Conservation (phyloP, 1,140 invertebrate genomes). For the Rhynchophorus ferrugineus region DNA sequence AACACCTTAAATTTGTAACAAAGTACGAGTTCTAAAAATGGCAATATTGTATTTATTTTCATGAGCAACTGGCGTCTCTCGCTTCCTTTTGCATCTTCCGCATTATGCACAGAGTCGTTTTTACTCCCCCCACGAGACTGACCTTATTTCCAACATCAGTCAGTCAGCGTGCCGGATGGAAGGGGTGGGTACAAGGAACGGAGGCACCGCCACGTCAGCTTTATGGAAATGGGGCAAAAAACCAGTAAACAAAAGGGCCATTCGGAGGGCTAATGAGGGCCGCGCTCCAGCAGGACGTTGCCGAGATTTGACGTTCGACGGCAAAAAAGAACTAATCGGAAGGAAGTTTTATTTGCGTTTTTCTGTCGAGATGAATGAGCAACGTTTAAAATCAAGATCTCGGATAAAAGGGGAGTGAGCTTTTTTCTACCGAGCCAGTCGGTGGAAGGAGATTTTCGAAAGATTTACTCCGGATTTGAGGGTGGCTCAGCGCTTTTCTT, state of each 20-base stretch:
- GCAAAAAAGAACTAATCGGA: background rate
- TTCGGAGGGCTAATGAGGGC: slow-evolving; percentile 4
- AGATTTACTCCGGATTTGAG: too few relatives aligned
- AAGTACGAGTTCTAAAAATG: too few relatives aligned
- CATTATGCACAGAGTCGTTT: background rate
- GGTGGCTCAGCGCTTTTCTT: too few relatives aligned
- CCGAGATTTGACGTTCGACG: background rate
- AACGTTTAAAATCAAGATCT: background rate
- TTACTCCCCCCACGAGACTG: background rate
- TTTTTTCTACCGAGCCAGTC: too few relatives aligned
- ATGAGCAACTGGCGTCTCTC: too few relatives aligned
- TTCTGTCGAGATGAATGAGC: background rate
- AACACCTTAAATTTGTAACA: too few relatives aligned
- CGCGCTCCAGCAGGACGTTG: background rate
- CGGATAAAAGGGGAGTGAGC: background rate
- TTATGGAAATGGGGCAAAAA: slow-evolving; percentile 8
- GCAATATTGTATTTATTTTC: too few relatives aligned
- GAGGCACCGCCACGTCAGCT: background rate
- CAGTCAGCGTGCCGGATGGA: background rate
- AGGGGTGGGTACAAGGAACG: background rate
- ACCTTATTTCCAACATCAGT: background rate
- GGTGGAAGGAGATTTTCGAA: too few relatives aligned
- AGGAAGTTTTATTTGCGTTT: background rate
- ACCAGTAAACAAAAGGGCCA: slow-evolving; percentile 6
- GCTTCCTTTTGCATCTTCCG: background rate